phyloP scores from a whole-genome alignment of 2,888 invertebrate genomes.

The Drosophila phalerata region DNA sequence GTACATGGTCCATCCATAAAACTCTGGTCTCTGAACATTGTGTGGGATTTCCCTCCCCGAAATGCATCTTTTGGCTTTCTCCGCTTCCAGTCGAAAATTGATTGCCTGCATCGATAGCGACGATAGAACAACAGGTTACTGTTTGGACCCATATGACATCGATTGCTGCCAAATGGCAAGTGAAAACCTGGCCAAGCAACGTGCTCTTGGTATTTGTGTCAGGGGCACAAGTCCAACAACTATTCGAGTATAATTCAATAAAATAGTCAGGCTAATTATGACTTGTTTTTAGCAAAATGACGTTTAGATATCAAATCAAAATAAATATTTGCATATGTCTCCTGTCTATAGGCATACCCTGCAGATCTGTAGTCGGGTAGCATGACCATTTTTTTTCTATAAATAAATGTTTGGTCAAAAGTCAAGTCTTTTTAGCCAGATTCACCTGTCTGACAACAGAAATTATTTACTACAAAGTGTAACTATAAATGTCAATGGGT shows the following conservation, averaged over 20 bases:
- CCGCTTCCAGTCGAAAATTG: constrained; percentile 17
- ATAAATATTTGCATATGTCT: constrained; percentile 7
- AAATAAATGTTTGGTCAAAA: neutral
- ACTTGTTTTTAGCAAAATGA: constrained; percentile 40
- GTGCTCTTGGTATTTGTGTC: constrained; percentile 67
- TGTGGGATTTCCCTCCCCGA: constrained; percentile 30
- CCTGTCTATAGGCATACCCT: neutral
- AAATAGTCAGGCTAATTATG: constrained; percentile 38
- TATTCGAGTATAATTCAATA: constrained; percentile 23
- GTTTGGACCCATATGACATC: constrained; percentile 25
- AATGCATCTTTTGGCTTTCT: constrained; percentile 42
- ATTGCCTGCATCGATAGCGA: constrained; percentile 26
- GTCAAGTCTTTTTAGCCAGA: neutral
- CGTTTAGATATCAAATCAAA: constrained; percentile 38
- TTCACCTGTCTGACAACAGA: neutral
- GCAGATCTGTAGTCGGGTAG: neutral
- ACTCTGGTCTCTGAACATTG: constrained; percentile 59
- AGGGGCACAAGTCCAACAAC: constrained; percentile 65
- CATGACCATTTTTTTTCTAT: neutral
- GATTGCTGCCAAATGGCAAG: constrained; percentile 40
- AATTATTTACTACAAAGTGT: neutral
- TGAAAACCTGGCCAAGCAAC: constrained; percentile 54
- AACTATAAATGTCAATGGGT: neutral
- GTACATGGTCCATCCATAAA: constrained; percentile 17
- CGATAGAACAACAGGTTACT: constrained; percentile 43